Evolutionary conservation across 2,888 invertebrate species (phyloP), one percentile per base, ranked within the genome.

Genomic region (Trissolcus brochymenae): DNA sequence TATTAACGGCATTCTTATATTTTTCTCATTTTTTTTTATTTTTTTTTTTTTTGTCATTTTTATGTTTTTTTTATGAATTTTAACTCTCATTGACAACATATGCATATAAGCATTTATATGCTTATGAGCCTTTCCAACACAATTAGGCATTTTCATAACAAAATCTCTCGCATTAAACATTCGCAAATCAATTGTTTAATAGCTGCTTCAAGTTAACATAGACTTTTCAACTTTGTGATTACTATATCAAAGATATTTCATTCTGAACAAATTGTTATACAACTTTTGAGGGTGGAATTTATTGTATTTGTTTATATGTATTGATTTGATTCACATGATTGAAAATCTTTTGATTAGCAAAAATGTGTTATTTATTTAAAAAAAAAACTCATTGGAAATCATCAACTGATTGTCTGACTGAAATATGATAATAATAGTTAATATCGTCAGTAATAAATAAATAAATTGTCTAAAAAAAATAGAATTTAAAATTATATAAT

Each of bases 81-180:
- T 55, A 70, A 72, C 59, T 67, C 71, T 76, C 67, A 67, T 67
- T 56, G 72, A 67, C 76, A 77, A 77, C 72, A 72, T 67, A 76
- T 67, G 68, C 67, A 72, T 72, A 76, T 46, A 76, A 71, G 72
- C 76, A 76, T 64, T 76, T 67, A 53, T 59, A 35, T 62, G 71
- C 62, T 54, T 56, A 60, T 66, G 51, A 68, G 64, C 59, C 68
- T 68, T 65, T 65, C 43, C 59, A 70, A 76, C 68, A 29, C 65
- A 76, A 60, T 71, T 71, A 76, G 76, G 71, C 76, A 66, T 51
- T 43, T 35, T 29, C 16, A 70, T 76, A 76, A 76, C 76, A 76
- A 66, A 76, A 76, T n/a, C 59, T 49, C 35, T 29, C 40, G 11
- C 35, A 16, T 55, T 70, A 76, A 70, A 76, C 51, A 70, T 76